Percentiles rank a stretch among this genome's conserved stretches.
Conservation (phyloP, 2,797 vertebrate genomes). For the Pipistrellus pipistrellus region DNA sequence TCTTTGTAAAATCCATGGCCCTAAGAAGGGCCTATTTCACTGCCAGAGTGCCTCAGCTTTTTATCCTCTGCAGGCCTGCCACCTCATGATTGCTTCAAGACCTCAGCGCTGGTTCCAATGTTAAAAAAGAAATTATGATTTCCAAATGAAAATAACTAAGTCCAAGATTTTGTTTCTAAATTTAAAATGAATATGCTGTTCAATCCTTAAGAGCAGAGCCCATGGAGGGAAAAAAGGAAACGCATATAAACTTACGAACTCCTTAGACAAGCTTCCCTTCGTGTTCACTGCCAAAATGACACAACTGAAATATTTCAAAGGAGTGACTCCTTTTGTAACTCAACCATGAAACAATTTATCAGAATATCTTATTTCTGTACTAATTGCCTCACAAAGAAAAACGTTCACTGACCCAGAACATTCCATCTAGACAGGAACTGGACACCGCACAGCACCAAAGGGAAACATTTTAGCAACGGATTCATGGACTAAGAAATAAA, state of each 20-base stretch:
- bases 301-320: slow-evolving; percentile 23
- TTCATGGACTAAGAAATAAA: neutral
- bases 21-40: neutral
- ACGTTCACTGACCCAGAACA: neutral
- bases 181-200: neutral
- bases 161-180: slow-evolving; percentile 41
- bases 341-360: neutral
- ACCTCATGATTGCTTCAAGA: neutral
- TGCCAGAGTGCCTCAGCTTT: neutral
- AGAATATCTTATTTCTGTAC: neutral
- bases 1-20: neutral
- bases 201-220: neutral
- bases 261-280: neutral
- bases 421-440: neutral
- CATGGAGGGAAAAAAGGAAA: neutral
- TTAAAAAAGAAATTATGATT: neutral
- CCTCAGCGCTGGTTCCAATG: neutral
- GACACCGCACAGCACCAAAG: neutral
- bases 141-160: slow-evolving; percentile 32
- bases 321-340: neutral
- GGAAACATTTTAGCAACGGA: neutral
- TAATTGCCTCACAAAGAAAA: neutral
- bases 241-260: neutral
- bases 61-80: neutral
- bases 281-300: neutral